Base-by-base conservation (phyloP, 1,140 invertebrate genomes). In the Maniola jurtina region DNA sequence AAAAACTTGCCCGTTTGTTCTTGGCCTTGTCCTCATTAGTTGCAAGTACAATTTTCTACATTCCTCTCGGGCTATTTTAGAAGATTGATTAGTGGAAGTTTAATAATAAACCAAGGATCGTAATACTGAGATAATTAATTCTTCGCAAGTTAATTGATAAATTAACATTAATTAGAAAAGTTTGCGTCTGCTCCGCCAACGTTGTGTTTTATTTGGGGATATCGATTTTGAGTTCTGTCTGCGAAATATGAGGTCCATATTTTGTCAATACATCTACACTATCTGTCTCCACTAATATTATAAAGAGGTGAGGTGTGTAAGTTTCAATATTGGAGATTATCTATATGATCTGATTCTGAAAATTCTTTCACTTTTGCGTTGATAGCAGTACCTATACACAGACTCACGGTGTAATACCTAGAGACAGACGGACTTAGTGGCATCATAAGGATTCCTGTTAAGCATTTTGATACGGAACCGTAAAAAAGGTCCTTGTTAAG, bases 131-230 rank as follows among this genome's bases (percentile, higher is more conserved):
- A 89, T 87, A 87, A 89, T 89, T 86, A 86, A 88, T 89, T 88
- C 84, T 84, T 86, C 79, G 74, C 80, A 84, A 88, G 74, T 85
- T 88, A 87, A 89, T 88, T 86, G 81, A 86, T 86, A 86, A 86
- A 89, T 86, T 86, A 88, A 85, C 80, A 84, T 78, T 89, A 87
- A 89, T 89, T 89, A 86, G 80, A 83, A 87, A 88, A 89, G 76
- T 89, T 86, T 64, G 59, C 68, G 65, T 61, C 66, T 68, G 52
- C 66, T 66, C 60, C 57, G 60, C 48, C 64, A 55, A 65, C 66
- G 68, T 61, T 68, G 66, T 68, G 66, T 72, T 72, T 75, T 75
- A 75, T 73, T 73, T 66, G 68, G 70, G 62, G 57, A 72, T 73
- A 73, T 73, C 61, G 71, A 61, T 63, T 66, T 72, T 64, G 35